Percentiles rank a stretch among this genome's conserved stretches.
Conservation (phyloP, 2,113 vertebrate species). For the Sander vitreus region DNA sequence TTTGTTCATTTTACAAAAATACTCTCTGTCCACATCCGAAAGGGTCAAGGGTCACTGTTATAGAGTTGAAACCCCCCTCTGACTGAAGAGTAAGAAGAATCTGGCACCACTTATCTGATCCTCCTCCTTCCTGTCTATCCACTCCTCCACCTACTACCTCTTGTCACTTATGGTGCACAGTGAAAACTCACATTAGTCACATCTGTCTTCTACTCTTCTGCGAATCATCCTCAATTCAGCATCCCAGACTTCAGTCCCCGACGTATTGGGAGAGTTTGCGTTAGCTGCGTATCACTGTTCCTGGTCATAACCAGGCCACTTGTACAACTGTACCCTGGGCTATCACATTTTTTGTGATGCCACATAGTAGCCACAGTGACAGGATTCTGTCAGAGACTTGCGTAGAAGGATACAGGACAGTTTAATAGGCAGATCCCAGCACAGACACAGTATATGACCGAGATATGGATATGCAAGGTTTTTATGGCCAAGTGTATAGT, state of each 20-base stretch:
- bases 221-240: slow-evolving; percentile 6
- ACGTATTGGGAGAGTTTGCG: neutral
- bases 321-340: neutral
- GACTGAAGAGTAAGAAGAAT: slow-evolving; percentile 11
- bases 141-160: slow-evolving; percentile 22
- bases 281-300: slow-evolving; percentile 12
- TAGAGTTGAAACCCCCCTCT: neutral
- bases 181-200: slow-evolving; percentile 39
- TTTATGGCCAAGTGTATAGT: neutral
- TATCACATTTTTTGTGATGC: neutral
- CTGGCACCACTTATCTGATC: slow-evolving; percentile 6
- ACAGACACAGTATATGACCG: neutral
- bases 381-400: neutral
- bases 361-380: neutral
- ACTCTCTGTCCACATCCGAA: neutral
- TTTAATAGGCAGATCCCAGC: slow-evolving; percentile 15
- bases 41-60: neutral
- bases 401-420: neutral
- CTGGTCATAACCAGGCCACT: slow-evolving; percentile 6
- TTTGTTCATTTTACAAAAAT: neutral
- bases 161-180: slow-evolving; percentile 8
- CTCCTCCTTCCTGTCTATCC: slow-evolving; percentile 34
- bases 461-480: neutral
- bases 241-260: neutral
- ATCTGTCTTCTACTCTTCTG: neutral